Conservation (phyloP, 2,113 vertebrate species). For the Rutilus rutilus region DNA sequence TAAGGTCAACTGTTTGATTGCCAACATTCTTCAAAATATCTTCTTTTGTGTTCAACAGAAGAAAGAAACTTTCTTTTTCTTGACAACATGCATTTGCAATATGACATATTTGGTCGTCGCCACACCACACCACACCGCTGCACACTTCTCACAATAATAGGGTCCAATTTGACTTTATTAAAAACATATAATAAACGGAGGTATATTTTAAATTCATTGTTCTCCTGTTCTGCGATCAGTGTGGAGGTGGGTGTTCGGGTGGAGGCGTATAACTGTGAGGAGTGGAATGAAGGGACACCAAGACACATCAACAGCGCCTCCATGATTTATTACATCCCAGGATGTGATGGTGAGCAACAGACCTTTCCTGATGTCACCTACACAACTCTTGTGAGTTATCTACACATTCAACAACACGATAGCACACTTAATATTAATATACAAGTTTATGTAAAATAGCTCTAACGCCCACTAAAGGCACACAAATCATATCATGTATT, state of each 20-base stretch:
- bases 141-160: not conserved
- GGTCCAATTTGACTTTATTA: too few species aligned
- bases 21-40: too few species aligned
- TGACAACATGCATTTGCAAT: not conserved
- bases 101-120: not conserved
- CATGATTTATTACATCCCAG: conserved; percentile 93
- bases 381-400: conserved; percentile 24
- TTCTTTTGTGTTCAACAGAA: too few species aligned
- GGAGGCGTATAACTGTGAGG: conserved; percentile 87
- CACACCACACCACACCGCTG: too few species aligned
- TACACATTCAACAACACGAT: not conserved
- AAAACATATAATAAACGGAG: not conserved
- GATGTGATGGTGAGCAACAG: conserved; percentile 75
- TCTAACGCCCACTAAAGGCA: not conserved
- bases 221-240: conserved; percentile 68
- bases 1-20: too few species aligned
- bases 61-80: too few species aligned
- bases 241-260: conserved; percentile 97
- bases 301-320: conserved; percentile 96
- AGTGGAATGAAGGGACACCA: conserved; percentile 62
- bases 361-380: conserved; percentile 71
- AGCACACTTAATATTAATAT: not conserved
- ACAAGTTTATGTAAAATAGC: not conserved
- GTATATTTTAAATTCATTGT: not conserved
- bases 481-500: conserved; percentile 2